Percentiles rank a stretch among this genome's conserved stretches.
These are phyloP conservation scores for Drosophila sp. DNA, from an alignment of 1,140 invertebrate species.

Conservation along the genomic window DNA sequence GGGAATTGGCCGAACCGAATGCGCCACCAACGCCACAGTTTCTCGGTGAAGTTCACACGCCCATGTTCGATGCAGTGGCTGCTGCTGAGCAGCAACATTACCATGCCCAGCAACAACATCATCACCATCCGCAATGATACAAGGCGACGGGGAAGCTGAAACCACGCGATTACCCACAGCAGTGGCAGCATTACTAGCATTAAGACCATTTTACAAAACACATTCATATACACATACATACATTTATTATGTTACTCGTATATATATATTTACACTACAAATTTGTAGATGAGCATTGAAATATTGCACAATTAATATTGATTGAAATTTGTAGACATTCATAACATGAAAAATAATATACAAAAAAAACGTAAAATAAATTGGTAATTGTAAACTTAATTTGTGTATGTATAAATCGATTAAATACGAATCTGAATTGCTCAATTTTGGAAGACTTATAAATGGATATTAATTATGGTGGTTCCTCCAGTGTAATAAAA, in stretches of 20 bases:
- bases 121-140: conserved; percentile 79
- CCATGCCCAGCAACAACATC: conserved; percentile 73
- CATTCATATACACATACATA: conserved; percentile 19
- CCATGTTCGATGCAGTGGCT: conserved; percentile 81
- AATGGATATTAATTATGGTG: background rate
- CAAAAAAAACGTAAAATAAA: conserved; percentile 26
- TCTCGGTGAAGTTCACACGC: conserved; percentile 79
- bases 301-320: conserved; percentile 65
- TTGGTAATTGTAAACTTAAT: conserved; percentile 9
- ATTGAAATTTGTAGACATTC: conserved; percentile 37
- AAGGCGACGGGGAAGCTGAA: conserved; percentile 63
- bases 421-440: background rate
- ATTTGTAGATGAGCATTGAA: conserved; percentile 64
- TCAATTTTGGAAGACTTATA: background rate
- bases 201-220: conserved; percentile 24
- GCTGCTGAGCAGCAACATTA: conserved; percentile 82
- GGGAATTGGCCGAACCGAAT: conserved; percentile 76
- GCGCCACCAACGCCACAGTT: conserved; percentile 79
- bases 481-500: background rate
- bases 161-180: conserved; percentile 65
- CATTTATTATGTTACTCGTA: conserved; percentile 24
- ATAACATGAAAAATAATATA: conserved; percentile 7
- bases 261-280: conserved; percentile 40
- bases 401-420: background rate
- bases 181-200: conserved; percentile 71